Evolutionary conservation across 2,888 invertebrate species (phyloP), one percentile per base, ranked within the genome.

Genomic region (Athetis lepigone): DNA sequence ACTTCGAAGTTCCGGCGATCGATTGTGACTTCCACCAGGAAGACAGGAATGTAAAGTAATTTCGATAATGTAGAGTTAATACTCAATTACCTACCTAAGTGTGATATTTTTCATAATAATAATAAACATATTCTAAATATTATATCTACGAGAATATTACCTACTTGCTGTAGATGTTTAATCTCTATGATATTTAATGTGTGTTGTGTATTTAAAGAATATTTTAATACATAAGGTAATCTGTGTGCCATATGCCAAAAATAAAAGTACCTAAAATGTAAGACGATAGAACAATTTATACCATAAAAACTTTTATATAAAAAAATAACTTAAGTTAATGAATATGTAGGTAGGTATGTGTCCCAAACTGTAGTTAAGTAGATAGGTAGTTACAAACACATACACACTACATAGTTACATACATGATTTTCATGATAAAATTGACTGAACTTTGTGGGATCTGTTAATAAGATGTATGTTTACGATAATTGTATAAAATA

Each of bases 161-260:
- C 59, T 64, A 57, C 50, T 61, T 64, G 50, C 65, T 68, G 39
- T 70, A 76, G 51, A 23, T 76, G 69, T 78, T 75, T 79, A 63
- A 77, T 73, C 51, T 59, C 21, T 75, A 65, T 70, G 57, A 73
- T 79, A 75, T 74, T 79, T 74, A 75, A 66, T 61, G 64, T 55
- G 74, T 80, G 67, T 80, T 76, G 65, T 78, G 70, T 79, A 80
- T 80, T 78, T 69, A 70, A 79, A 52, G 27, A 54, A 63, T 70
- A 70, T 47, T 43, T 58, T 70, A 75, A 56, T 60, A 43, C 46
- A 65, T 70, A 70, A 74, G 61, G 57, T 61, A 69, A 65, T 73
- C 65, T 79, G 77, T 75, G 84, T 86, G 86, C 85, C 85, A 85
- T 86, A 85, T 85, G 85, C 86, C 86, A 87, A 87, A 87, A 84